Evolutionary conservation across 2,888 invertebrate species (phyloP), one percentile per base, ranked within the genome.

Genomic region (Microctonus aethiopoides): DNA sequence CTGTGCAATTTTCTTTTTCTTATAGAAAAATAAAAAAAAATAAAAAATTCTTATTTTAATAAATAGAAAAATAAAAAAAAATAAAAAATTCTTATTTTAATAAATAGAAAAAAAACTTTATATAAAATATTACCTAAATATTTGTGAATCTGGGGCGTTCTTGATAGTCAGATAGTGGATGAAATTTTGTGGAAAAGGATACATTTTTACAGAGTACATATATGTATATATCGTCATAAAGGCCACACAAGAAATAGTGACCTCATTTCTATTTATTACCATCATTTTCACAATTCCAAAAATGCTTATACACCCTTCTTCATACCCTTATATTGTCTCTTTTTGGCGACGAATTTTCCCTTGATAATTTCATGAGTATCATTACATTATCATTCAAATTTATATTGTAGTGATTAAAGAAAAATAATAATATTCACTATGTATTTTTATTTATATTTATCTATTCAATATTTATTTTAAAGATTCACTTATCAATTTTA

Each of bases 181-280:
- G 26, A 54, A 54, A 26, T 54, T 54, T 26, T 36, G 26, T 10
- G 11, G 22, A 24, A 6, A 13, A 11, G 6, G 9, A 61, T 1
- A 22, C 6, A 46, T n/a, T 39, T 61, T 61, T 61, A 41, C 24
- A 6, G 24, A 24, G 9, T 34, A 16, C 34, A 41, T 41, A 24
- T 22, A 41, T 41, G 24, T 22, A 22, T 24, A 41, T 36, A 36
- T 20, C 16, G 36, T 2, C 22, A 61, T 41, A 24, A 61, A 61
- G 39, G 39, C 4, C 11, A 39, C 13, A 61, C 41, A 26, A 61
- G 10, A 10, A 54, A 54, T n/a, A 24, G 24, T 61, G 61, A 59
- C 59, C 59, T 34, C 32, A 34, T 36, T 59, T 61, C 34, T 24
- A 39, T 61, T 61, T 61, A 61, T 59, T 59, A 34, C 34, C 20